Evolutionary conservation across 2,888 invertebrate genomes (phyloP).

Genomic region (Parelbella ahira): DNA sequence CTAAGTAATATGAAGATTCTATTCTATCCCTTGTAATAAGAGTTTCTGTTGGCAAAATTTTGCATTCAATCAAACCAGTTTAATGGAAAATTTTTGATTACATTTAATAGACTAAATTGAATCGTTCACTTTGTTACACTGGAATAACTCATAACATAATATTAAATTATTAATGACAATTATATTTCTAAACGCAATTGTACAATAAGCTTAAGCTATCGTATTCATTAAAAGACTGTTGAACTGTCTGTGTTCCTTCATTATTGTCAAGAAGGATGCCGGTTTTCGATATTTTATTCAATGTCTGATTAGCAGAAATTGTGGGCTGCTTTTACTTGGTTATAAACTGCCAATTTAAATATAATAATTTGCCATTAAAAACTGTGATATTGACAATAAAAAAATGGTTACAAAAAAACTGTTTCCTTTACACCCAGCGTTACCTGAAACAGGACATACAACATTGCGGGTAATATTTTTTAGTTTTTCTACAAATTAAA

Average conservation of each 20-base stretch:
- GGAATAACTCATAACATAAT: constrained; percentile 6
- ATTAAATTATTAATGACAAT: constrained; percentile 1
- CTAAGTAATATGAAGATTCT: too few species aligned
- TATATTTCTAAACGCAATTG: constrained; percentile 11
- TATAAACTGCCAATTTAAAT: constrained; percentile 39
- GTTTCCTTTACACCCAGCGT: constrained; percentile 73
- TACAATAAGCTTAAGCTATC: constrained; percentile 18
- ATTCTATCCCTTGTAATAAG: constrained; percentile 7
- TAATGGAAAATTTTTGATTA: too few species aligned
- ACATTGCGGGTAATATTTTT: too few species aligned
- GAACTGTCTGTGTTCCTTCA: constrained; percentile 31
- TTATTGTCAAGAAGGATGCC: constrained; percentile 43
- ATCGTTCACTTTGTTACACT: constrained; percentile 2
- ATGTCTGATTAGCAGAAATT: constrained; percentile 48
- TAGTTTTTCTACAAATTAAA: too few species aligned
- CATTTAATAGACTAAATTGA: too few species aligned
- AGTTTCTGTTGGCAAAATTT: constrained; percentile 8
- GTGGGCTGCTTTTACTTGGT: constrained; percentile 46
- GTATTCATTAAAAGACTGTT: constrained; percentile 5
- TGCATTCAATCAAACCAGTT: neutral
- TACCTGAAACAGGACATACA: constrained; percentile 40
- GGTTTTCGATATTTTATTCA: constrained; percentile 18
- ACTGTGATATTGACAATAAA: constrained; percentile 72
- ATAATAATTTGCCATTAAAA: constrained; percentile 36
- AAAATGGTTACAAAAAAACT: constrained; percentile 65